Conservation (phyloP, 2,113 vertebrate species). For the Dipodomys spectabilis region DNA sequence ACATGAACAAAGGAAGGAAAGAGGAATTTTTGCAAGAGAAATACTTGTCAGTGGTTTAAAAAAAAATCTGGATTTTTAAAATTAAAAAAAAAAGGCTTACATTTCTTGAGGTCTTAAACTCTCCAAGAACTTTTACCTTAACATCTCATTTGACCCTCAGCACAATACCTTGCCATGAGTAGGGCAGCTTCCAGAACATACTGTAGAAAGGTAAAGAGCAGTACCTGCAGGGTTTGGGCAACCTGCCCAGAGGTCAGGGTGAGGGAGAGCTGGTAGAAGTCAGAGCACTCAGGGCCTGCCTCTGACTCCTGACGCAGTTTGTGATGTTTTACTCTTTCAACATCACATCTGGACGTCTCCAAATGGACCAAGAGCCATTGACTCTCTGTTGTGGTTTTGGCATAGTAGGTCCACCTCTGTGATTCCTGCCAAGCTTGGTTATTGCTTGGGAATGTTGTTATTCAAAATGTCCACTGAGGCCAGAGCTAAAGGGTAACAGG, state of each 20-base stretch:
- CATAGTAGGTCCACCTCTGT: not conserved
- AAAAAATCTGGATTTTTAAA: slow-evolving; percentile 33
- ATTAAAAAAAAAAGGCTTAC: not conserved
- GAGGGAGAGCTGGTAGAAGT: not conserved
- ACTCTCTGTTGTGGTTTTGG: slow-evolving; percentile 24
- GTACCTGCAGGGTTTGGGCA: not conserved
- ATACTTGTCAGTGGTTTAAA: not conserved
- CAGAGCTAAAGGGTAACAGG: not conserved
- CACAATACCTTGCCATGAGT: not conserved
- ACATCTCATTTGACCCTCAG: not conserved
- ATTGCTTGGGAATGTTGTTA: slow-evolving; percentile 17
- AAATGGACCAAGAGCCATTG: slow-evolving; percentile 17
- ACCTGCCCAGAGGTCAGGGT: not conserved
- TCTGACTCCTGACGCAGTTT: not conserved
- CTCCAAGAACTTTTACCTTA: slow-evolving; percentile 18
- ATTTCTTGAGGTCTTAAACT: not conserved
- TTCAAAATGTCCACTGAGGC: slow-evolving; percentile 58
- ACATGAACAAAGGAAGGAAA: not conserved
- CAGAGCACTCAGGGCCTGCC: not conserved
- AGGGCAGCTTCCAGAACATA: not conserved
- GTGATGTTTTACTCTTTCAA: not conserved
- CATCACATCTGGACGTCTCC: slow-evolving; percentile 8
- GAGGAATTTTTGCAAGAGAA: not conserved
- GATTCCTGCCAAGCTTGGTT: slow-evolving; percentile 25
- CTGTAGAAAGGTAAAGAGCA: not conserved